Percentiles rank a stretch among this genome's conserved stretches.
These are phyloP conservation scores for Drosophila persimilis DNA, from an alignment of 1,140 invertebrate species.

Conservation along the genomic window DNA sequence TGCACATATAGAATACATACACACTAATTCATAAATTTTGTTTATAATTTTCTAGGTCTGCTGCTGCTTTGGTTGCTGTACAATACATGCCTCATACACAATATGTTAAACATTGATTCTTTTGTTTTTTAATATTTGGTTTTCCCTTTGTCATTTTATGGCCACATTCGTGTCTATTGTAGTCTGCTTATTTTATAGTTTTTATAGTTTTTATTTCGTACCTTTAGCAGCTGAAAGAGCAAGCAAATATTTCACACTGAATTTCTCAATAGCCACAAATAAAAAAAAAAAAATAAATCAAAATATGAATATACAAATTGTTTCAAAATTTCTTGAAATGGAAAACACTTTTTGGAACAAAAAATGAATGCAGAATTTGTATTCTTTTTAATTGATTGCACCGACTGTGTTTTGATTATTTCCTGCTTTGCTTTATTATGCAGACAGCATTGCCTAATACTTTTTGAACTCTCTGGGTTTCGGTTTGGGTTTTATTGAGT, in stretches of 20 bases:
- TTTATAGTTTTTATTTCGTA: conserved; percentile 10
- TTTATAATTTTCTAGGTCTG: conserved; percentile 54
- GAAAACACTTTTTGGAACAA: neutral
- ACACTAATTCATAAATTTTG: conserved; percentile 69
- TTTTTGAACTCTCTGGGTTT: conserved; percentile 37
- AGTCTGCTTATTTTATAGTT: conserved; percentile 23
- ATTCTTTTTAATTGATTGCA: neutral
- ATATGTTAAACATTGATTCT: conserved; percentile 34
- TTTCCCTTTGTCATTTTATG: conserved; percentile 28
- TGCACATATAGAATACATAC: conserved; percentile 74
- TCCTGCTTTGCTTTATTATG: conserved; percentile 5
- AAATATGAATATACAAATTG: conserved; percentile 11
- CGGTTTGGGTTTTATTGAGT: conserved; percentile 12
- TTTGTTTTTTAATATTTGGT: conserved; percentile 14
- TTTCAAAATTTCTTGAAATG: conserved; percentile 10
- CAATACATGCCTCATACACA: conserved; percentile 45
- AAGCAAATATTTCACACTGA: conserved; percentile 20
- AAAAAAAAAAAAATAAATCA: conserved; percentile 27
- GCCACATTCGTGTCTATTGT: conserved; percentile 33
- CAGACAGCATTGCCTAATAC: conserved; percentile 33
- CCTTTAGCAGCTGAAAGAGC: conserved; percentile 45
- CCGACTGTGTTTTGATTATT: conserved; percentile 12
- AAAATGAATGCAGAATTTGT: conserved; percentile 15
- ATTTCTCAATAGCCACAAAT: conserved; percentile 44
- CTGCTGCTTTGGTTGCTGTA: conserved; percentile 47